Evolutionary conservation across 2,888 invertebrate genomes (phyloP).

Genomic region (Sphaeridia pumilis): DNA sequence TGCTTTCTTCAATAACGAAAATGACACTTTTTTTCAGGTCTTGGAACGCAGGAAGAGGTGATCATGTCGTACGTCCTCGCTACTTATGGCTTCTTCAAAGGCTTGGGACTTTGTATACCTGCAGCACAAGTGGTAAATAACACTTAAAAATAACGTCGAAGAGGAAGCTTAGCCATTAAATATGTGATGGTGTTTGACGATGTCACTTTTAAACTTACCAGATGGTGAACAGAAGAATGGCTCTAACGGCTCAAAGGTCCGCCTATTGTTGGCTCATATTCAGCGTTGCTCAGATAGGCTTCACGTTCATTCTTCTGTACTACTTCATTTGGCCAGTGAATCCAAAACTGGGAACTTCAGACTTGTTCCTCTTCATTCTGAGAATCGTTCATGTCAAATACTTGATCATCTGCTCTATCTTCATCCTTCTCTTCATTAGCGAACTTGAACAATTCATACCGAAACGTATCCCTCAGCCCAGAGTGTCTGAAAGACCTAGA

Average conservation of each 20-base stretch:
- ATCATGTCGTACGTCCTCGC: slow-evolving; percentile 1
- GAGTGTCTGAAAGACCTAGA: too few species aligned
- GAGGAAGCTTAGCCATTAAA: too few species aligned
- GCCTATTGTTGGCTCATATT: background rate
- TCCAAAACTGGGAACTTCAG: background rate
- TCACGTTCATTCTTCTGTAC: slow-evolving; percentile 2
- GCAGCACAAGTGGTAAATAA: slow-evolving; percentile 9
- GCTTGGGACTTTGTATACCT: background rate
- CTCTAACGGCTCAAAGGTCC: background rate
- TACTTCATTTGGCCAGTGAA: slow-evolving; percentile 9
- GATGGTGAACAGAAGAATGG: slow-evolving; percentile 1
- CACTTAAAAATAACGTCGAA: too few species aligned
- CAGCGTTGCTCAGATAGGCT: background rate
- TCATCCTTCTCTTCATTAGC: background rate
- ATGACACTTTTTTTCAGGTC: slow-evolving; percentile 5
- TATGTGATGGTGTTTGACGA: too few species aligned
- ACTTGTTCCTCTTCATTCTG: slow-evolving; percentile 5
- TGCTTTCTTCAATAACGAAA: too few species aligned
- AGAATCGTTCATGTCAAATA: slow-evolving; percentile 6
- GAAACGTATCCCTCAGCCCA: background rate
- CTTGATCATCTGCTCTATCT: background rate
- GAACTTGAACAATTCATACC: background rate
- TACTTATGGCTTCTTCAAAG: slow-evolving; percentile 8
- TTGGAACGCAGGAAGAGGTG: slow-evolving; percentile 7
- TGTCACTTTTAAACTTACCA: background rate